Evolutionary conservation across 2,888 invertebrate species (phyloP), one percentile per base, ranked within the genome.

Genomic region (Hypolimnas misippus): DNA sequence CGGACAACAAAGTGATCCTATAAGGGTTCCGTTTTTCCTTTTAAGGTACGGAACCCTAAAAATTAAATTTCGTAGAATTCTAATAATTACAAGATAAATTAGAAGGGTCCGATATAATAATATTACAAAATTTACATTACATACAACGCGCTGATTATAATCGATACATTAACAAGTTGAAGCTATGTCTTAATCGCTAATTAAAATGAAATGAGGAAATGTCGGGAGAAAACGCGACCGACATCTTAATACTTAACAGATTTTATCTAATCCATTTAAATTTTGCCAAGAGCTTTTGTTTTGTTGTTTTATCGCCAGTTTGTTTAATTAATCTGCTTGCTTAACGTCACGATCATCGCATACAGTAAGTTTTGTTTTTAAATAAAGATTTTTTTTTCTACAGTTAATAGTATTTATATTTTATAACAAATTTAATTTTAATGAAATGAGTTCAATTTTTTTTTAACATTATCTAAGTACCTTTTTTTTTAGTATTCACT

Each of bases 161-260:
- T 21, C 21, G 1, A 19, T 5, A 21, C n/a, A 44, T 44, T 46
- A 12, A 19, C 44, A n/a, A 46, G 19, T 42, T 31, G 21, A 33
- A 21, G 14, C 31, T 14, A 44, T 52, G 29, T 42, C n/a, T 38
- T 50, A 29, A 42, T 21, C 52, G 16, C 17, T 29, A 33, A 17
- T 44, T 14, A 3, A 44, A 59, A 44, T 52, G 52, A 59, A 59
- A 59, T 59, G 58, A 59, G 58, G 58, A 59, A 59, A 59, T 51
- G 17, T 19, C 6, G n/a, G 8, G n/a, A 33, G 52, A 52, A 52
- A 58, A 52, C 29, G 17, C 33, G 51, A 19, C 51, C 31, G 51
- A 51, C 16, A 8, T 10, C 25, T 25, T 25, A 25, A 25, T 25
- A 25, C 5, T 25, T 10, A 49, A n/a, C 19, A 49, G 46, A 31